Base-by-base conservation (phyloP, 2,113 vertebrate genomes). In the Oryzias melastigma region DNA sequence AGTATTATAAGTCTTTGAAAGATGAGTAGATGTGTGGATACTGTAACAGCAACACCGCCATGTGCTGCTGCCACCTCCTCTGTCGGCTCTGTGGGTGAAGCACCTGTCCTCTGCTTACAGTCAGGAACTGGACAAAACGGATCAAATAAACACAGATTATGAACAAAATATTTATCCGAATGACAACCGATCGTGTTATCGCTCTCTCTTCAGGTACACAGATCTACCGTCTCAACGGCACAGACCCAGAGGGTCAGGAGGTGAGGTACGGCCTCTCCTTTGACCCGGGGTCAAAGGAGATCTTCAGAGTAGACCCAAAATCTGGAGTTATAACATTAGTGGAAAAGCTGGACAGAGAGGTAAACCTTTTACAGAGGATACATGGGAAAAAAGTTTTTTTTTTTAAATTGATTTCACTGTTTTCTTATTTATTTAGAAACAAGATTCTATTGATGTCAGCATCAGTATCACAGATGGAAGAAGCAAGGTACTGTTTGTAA, bases 331-430 rank as follows among this genome's bases (percentile, higher is more conserved):
- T 99, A 56, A 98, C 94, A 0, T 76, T 99, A 75, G 87, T 94
- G 0, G 93, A 95, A 74, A 91, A 93, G 71, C 88, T 98, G 25
- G 96, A 99, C 87, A 92, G 96, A 93, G 97, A 99, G 94, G 97
- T 96, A 92, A 60, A 57, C 3, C 19, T 16, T 24, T 60, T 0
- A 20, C 12, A 19, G 27, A 15, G 4, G 19, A 52, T n/a, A 14
- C 45, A 5, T 52, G 51, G 29, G 13, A 25, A 1, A 40, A 15
- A 62, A 8, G 12, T 29, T 10, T 14, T 14, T 20, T 8, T 2
- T 50, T 8, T 56, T 18, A 47, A 27, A 29, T 16, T 77, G 25
- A 42, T 58, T 4, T n/a, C 29, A 17, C 16, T 50, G 1, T 59
- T 52, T 27, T 22, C 2, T 12, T 63, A 5, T 75, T 61, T 73